Base-by-base conservation (phyloP, 2,797 vertebrate species). In the Geotria australis region DNA sequence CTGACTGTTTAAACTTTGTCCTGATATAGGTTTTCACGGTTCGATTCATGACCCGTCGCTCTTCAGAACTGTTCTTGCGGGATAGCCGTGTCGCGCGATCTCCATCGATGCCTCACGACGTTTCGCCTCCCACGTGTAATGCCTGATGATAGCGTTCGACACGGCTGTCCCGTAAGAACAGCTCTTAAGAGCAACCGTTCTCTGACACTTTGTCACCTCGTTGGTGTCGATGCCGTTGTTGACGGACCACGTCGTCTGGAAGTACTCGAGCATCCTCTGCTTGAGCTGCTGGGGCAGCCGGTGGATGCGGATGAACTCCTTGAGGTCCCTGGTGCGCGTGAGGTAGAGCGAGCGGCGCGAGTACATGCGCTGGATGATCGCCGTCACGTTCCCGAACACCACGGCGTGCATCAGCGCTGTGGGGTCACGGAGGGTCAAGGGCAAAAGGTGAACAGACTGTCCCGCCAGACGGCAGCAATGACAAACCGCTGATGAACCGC, bases 281-380 rank as follows among this genome's bases (percentile, higher is more conserved):
- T 93, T 91, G 61, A 95, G 80, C 63, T 80, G 79, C 67, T 82
- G 77, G 14, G 88, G 83, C 24, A 95, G 76, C 58, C 76, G 76
- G 57, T 95, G 85, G 61, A 93, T 80, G 0, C 83, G 76, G 64
- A 83, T 89, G 66, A 95, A 95, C 66, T 95, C 88, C 64, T 93
- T 88, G 55, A 95, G 77, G 66, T 94, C 86, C 67, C 84, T 89
- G 79, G 88, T 81, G 57, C 82, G 80, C 3, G 80, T 82, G 73
- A 93, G 88, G 69, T 95, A 95, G 63, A 91, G 79, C 0, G 86
- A 93, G 46, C 83, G 83, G 2, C 88, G 79, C 0, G 83, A 85
- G 64, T 95, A 93, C 88, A 94, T 88, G 64, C 86, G 84, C 73
- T 95, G 88, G 71, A 95, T 94, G 70, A 95, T 89, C 70, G 88